phyloP scores from a whole-genome alignment of 2,888 invertebrate genomes.

The Agrypnus murinus region DNA sequence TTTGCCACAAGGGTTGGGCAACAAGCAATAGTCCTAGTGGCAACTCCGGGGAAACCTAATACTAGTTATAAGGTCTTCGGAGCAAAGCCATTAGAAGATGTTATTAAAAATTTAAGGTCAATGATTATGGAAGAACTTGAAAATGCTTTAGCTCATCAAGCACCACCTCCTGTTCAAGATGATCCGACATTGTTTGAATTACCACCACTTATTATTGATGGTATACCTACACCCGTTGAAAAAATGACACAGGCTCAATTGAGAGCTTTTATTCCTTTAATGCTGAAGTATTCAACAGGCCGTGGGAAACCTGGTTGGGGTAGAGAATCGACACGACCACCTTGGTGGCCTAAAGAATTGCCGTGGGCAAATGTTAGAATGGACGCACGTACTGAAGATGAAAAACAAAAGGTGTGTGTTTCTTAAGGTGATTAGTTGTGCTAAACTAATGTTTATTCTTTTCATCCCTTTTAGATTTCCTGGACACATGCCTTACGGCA shows the following conservation, averaged over 20 bases:
- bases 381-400: constrained; percentile 96
- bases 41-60: constrained; percentile 96
- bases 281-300: constrained; percentile 98
- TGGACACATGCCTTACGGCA: constrained; percentile 98
- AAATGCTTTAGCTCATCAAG: constrained; percentile 93
- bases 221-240: constrained; percentile 98
- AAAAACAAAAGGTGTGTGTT: constrained; percentile 91
- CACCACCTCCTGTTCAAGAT: constrained; percentile 89
- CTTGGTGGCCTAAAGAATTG: constrained; percentile 98
- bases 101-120: constrained; percentile 91
- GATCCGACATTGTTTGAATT: constrained; percentile 96
- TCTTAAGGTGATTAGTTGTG: background rate
- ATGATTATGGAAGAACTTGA: constrained; percentile 97
- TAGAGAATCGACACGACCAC: constrained; percentile 94
- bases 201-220: constrained; percentile 96
- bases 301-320: constrained; percentile 99
- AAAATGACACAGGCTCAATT: constrained; percentile 99
- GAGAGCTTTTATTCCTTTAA: constrained; percentile 96
- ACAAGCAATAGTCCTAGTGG: constrained; percentile 96
- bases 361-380: constrained; percentile 99
- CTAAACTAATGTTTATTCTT: constrained; percentile 12
- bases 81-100: constrained; percentile 97
- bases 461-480: constrained; percentile 82
- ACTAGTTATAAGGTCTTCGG: constrained; percentile 98
- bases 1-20: constrained; percentile 98